A percentile compares a stretch with the other conserved stretches of the same genome.
phyloP scores from a whole-genome alignment of 2,888 invertebrate genomes.

The Volucella bombylans region DNA sequence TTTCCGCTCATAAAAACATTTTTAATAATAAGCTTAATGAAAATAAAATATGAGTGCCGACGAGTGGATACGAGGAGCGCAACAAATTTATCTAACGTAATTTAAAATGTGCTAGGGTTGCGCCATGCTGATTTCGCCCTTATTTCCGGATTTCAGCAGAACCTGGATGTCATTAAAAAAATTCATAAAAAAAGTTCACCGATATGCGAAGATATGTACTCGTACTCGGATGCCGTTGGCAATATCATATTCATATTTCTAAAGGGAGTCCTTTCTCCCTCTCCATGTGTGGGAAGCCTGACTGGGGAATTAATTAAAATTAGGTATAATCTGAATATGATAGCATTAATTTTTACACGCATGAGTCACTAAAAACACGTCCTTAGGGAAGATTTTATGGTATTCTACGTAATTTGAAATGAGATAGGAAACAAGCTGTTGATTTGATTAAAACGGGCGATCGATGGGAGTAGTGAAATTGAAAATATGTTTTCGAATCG shows the following conservation, averaged over 20 bases:
- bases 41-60: too few relatives aligned
- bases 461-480: too few relatives aligned
- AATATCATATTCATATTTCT: slow-evolving; percentile 15
- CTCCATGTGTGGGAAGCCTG: not conserved
- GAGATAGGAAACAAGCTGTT: not conserved
- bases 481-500: too few relatives aligned
- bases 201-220: not conserved
- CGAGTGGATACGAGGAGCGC: too few relatives aligned
- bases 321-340: slow-evolving; percentile 1
- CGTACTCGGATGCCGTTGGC: not conserved
- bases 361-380: slow-evolving; percentile 2
- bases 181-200: slow-evolving; percentile 1
- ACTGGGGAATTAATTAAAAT: slow-evolving; percentile 30
- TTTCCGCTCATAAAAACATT: too few relatives aligned
- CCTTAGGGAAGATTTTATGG: not conserved
- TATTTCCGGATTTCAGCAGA: not conserved
- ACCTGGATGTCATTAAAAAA: not conserved
- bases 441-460: not conserved
- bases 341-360: slow-evolving; percentile 16
- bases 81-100: too few relatives aligned
- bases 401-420: not conserved
- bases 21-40: too few relatives aligned
- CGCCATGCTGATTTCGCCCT: not conserved
- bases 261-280: not conserved
- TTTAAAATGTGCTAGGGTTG: too few relatives aligned